Evolutionary conservation across 1,140 invertebrate species (phyloP).

Genomic region (Choristoneura fumiferana): DNA sequence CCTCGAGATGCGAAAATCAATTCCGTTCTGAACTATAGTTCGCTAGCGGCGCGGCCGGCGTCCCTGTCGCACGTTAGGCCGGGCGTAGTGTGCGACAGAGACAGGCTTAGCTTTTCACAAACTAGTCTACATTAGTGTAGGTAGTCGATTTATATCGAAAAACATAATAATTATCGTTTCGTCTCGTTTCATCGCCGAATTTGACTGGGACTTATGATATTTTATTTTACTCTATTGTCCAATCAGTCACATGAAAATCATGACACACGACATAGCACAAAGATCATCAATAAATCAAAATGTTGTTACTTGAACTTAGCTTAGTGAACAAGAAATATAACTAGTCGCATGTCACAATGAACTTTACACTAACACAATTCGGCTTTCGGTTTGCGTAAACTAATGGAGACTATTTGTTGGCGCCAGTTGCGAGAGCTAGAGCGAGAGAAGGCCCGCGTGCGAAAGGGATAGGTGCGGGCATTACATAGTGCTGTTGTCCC

Average conservation of each 20-base stretch:
- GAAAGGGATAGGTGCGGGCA: constrained; percentile 27
- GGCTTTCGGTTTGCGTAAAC: background rate
- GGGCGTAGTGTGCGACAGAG: constrained; percentile 2
- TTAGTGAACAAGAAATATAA: too few relatives aligned
- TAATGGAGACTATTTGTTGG: background rate
- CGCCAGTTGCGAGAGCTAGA: background rate
- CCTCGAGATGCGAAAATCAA: constrained; percentile 4
- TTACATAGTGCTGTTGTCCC: constrained; percentile 86
- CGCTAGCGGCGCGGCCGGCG: background rate
- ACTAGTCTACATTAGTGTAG: constrained; percentile 5
- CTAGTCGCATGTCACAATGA: too few relatives aligned
- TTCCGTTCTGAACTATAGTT: constrained; percentile 25
- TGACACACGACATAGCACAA: too few relatives aligned
- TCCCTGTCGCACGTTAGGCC: constrained; percentile 5
- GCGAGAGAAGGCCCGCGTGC: constrained; percentile 33
- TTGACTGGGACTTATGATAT: too few relatives aligned
- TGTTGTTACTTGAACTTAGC: too few relatives aligned
- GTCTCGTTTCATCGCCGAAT: too few relatives aligned
- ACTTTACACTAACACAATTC: too few relatives aligned
- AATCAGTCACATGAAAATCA: too few relatives aligned
- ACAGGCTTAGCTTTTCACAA: background rate
- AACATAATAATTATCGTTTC: too few relatives aligned
- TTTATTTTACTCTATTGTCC: too few relatives aligned
- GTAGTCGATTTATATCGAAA: too few relatives aligned
- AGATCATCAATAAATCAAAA: too few relatives aligned